These are phyloP conservation scores for Spea multiplicata DNA, from an alignment of 2,113 vertebrate genomes.

Conservation along the genomic window DNA sequence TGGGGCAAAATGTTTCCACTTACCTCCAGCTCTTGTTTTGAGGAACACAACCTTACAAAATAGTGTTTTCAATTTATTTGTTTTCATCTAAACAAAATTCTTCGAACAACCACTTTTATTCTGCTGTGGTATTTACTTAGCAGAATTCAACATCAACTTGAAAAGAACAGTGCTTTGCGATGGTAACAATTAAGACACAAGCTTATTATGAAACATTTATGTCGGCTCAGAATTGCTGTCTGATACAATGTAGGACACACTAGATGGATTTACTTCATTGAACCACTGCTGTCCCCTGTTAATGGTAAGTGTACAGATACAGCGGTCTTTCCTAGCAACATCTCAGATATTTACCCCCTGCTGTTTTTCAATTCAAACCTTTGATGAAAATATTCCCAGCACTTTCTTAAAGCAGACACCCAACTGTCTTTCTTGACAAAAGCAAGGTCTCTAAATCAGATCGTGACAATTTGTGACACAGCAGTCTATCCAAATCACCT, in stretches of 20 bases:
- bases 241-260: conserved; percentile 81
- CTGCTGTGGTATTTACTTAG: conserved; percentile 11
- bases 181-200: conserved; percentile 28
- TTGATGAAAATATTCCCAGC: conserved; percentile 84
- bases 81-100: neutral
- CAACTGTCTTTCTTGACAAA: conserved; percentile 82
- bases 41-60: too few relatives aligned
- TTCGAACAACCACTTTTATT: neutral
- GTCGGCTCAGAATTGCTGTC: conserved; percentile 68
- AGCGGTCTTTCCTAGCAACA: conserved; percentile 74
- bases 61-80: neutral
- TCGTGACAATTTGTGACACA: conserved; percentile 91
- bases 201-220: conserved; percentile 58
- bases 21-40: too few relatives aligned
- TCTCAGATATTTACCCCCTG: conserved; percentile 83
- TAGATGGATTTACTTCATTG: conserved; percentile 80
- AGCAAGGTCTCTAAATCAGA: conserved; percentile 84
- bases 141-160: neutral
- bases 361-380: conserved; percentile 86
- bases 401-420: conserved; percentile 78
- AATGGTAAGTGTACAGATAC: conserved; percentile 80
- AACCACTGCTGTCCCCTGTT: conserved; percentile 73
- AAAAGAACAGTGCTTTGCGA: neutral
- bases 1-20: too few relatives aligned
- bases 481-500: conserved; percentile 87